phyloP scores from a whole-genome alignment of 1,140 invertebrate genomes.

The Sinella curviseta region DNA sequence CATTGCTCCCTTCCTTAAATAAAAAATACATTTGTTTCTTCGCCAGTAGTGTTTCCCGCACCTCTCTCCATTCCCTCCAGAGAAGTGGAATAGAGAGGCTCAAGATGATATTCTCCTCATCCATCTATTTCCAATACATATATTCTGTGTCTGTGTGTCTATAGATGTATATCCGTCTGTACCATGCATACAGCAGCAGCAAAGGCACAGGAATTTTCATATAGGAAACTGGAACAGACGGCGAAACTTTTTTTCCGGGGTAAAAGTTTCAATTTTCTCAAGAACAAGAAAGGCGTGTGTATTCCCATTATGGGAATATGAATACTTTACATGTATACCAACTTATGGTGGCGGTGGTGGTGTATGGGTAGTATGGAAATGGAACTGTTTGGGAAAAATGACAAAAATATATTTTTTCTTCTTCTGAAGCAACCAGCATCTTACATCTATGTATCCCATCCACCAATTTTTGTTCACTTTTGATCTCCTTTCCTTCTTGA shows the following conservation, averaged over 20 bases:
- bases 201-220: not conserved
- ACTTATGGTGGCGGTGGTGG: no score
- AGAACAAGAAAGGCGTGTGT: not conserved
- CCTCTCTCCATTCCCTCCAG: not conserved
- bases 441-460: no score
- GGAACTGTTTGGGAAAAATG: not conserved
- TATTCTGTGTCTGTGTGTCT: no score
- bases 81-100: no score
- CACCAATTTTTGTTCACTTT: no score
- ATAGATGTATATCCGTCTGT: no score
- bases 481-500: no score
- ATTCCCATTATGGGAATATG: not conserved
- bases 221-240: not conserved
- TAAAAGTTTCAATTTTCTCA: not conserved
- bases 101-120: no score
- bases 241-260: not conserved
- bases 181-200: not conserved
- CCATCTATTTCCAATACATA: not conserved
- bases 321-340: not conserved
- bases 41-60: not conserved
- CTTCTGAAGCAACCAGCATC: not conserved
- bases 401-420: not conserved
- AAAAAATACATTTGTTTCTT: not conserved
- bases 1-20: not conserved
- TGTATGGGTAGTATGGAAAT: no score